Evolutionary conservation across 2,797 vertebrate species (phyloP).

Genomic region (Phalanger gymnotis): DNA sequence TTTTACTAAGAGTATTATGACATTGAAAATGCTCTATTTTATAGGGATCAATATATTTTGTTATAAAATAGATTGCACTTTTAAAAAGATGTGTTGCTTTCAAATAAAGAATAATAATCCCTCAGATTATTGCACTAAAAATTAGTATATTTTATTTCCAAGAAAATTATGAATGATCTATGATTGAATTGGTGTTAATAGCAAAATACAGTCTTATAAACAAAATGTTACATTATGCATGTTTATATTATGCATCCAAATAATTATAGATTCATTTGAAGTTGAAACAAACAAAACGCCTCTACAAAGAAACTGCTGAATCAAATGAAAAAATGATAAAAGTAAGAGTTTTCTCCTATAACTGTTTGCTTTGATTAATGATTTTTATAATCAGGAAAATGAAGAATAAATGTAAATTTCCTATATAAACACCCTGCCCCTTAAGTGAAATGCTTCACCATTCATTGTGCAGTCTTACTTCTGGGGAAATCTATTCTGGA

Average conservation of each 20-base stretch:
- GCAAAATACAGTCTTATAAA: conserved; percentile 69
- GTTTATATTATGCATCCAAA: background rate
- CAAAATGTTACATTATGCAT: conserved; percentile 64
- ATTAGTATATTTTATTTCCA: conserved; percentile 69
- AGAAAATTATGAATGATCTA: conserved; percentile 75
- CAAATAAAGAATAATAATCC: conserved; percentile 35
- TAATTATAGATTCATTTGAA: background rate
- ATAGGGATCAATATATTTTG: conserved; percentile 65
- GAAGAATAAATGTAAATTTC: conserved; percentile 38
- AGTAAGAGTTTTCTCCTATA: conserved; percentile 45
- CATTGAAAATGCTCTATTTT: conserved; percentile 50
- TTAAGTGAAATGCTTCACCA: conserved; percentile 53
- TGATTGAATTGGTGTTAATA: conserved; percentile 60
- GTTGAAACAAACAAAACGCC: conserved; percentile 55
- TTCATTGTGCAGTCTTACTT: conserved; percentile 55
- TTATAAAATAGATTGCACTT: conserved; percentile 60
- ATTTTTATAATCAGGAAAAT: conserved; percentile 31
- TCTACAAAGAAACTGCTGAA: conserved; percentile 41
- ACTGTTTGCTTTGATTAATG: conserved; percentile 29
- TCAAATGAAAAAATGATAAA: conserved; percentile 45
- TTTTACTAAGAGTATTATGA: conserved; percentile 52
- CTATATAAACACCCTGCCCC: conserved; percentile 51
- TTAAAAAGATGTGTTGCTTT: conserved; percentile 62
- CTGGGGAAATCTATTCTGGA: conserved; percentile 54
- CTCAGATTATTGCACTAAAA: conserved; percentile 65